phyloP scores from a whole-genome alignment of 2,113 vertebrate species.

The Delphinus delphis region DNA sequence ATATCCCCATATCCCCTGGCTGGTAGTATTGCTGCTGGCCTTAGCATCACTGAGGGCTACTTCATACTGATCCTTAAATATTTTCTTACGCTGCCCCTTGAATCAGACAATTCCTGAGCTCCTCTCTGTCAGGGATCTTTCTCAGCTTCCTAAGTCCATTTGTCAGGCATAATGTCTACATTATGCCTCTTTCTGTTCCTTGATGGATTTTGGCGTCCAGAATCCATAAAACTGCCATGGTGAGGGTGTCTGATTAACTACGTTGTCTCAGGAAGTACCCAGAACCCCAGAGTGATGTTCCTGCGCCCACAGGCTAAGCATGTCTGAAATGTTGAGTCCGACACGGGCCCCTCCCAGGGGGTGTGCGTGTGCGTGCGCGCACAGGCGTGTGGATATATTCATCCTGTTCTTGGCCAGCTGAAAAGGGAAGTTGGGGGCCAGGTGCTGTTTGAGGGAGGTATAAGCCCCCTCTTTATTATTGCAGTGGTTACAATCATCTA shows the following conservation, averaged over 20 bases:
- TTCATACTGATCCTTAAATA: background rate
- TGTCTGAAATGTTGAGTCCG: background rate
- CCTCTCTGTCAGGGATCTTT: background rate
- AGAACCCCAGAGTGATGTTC: background rate
- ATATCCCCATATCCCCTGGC: too few relatives aligned
- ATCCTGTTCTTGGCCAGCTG: background rate
- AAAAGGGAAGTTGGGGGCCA: background rate
- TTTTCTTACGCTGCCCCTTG: background rate
- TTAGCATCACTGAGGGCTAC: background rate
- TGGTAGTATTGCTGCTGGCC: background rate
- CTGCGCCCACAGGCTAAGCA: background rate
- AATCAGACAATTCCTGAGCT: background rate
- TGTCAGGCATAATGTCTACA: background rate
- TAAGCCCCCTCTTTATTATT: background rate
- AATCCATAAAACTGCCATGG: background rate
- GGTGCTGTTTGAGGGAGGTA: background rate
- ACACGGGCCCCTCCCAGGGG: background rate
- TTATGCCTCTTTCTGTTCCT: background rate
- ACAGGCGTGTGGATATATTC: background rate
- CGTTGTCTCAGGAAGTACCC: background rate
- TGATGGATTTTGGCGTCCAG: background rate
- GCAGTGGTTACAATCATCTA: too few relatives aligned
- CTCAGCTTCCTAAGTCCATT: background rate
- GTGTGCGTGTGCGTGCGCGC: too few relatives aligned
- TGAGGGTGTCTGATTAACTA: background rate